Evolutionary conservation across 1,140 invertebrate genomes (phyloP).

Genomic region (Bombus haemorrhoidalis): DNA sequence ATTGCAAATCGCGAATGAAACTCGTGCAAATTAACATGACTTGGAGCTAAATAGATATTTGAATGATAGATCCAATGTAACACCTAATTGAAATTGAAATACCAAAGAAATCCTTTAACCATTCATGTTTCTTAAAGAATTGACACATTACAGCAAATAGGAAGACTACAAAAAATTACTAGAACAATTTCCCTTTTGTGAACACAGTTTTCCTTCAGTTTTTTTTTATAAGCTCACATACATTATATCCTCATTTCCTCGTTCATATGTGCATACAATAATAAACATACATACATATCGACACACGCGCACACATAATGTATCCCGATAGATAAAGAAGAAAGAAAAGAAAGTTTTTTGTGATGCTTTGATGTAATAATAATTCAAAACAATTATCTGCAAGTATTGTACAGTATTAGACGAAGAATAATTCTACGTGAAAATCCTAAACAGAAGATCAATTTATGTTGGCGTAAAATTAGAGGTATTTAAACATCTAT

Average conservation of each 20-base stretch:
- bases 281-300: slow-evolving; percentile 23
- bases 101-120: neutral
- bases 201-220: slow-evolving; percentile 30
- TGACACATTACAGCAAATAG: neutral
- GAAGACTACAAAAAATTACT: slow-evolving; percentile 52
- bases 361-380: slow-evolving; percentile 33
- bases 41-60: neutral
- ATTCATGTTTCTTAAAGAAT: neutral
- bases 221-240: slow-evolving; percentile 37
- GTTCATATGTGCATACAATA: slow-evolving; percentile 37
- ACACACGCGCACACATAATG: slow-evolving; percentile 42
- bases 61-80: neutral
- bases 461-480: slow-evolving; percentile 34
- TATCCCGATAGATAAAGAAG: slow-evolving; percentile 23
- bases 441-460: slow-evolving; percentile 1
- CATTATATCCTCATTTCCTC: slow-evolving; percentile 20
- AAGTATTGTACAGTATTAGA: slow-evolving; percentile 43
- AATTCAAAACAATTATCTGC: slow-evolving; percentile 36
- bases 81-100: neutral
- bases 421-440: neutral
- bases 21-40: neutral
- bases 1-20: neutral
- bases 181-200: slow-evolving; percentile 43
- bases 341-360: neutral
- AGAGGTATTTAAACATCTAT: slow-evolving; percentile 30